A percentile compares a stretch with the other conserved stretches of the same genome.
These are phyloP conservation scores for Lasioglossum vierecki DNA, from an alignment of 2,888 invertebrate genomes.

Conservation along the genomic window DNA sequence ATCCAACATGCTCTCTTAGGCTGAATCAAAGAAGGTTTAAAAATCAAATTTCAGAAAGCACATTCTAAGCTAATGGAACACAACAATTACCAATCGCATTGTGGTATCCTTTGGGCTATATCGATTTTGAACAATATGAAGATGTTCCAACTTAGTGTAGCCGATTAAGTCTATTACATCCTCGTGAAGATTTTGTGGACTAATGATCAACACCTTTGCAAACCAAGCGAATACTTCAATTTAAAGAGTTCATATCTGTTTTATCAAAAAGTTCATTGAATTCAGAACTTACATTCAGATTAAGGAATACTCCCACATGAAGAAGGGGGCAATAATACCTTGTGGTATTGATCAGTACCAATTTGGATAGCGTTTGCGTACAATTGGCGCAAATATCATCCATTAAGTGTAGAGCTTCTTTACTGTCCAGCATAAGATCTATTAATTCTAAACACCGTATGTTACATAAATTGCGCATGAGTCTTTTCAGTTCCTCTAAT, in stretches of 20 bases:
- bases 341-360: slow-evolving; percentile 91
- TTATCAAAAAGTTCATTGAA: background rate
- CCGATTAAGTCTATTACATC: slow-evolving; percentile 89
- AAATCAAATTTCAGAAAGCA: background rate
- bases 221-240: slow-evolving; percentile 9
- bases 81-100: slow-evolving; percentile 84
- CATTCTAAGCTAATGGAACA: background rate
- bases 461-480: slow-evolving; percentile 88
- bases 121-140: slow-evolving; percentile 90
- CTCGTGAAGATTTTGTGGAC: slow-evolving; percentile 91
- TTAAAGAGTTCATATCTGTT: background rate
- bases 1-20: slow-evolving; percentile 84
- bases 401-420: slow-evolving; percentile 89
- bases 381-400: slow-evolving; percentile 89
- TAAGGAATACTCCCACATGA: slow-evolving; percentile 91
- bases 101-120: slow-evolving; percentile 87
- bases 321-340: slow-evolving; percentile 88
- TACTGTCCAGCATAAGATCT: slow-evolving; percentile 90
- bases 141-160: slow-evolving; percentile 87
- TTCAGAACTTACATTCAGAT: slow-evolving; percentile 86
- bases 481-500: slow-evolving; percentile 87
- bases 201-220: slow-evolving; percentile 87
- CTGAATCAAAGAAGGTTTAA: slow-evolving; percentile 63
- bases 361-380: slow-evolving; percentile 86
- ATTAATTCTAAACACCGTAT: slow-evolving; percentile 88